Percentiles rank a stretch among this genome's conserved stretches.
Conservation (phyloP, 2,113 vertebrate species). For the Pipra filicauda region DNA sequence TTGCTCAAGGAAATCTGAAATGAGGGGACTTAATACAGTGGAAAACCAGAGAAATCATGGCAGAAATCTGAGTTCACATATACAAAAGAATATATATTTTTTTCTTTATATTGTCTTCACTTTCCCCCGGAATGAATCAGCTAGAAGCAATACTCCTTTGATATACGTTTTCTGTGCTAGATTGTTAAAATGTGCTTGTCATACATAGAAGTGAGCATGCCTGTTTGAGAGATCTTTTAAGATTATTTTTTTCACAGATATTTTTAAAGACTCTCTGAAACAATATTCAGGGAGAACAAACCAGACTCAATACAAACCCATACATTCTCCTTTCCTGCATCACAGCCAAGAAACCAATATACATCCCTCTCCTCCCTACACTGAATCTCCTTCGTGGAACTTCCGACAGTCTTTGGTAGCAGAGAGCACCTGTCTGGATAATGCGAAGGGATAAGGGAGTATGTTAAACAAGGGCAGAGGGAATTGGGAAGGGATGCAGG, state of each 20-base stretch:
- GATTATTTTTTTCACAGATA: background rate
- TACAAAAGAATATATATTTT: background rate
- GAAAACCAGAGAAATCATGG: background rate
- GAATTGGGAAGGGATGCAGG: slow-evolving; percentile 56
- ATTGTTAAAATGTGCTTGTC: background rate
- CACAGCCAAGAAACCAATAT: background rate
- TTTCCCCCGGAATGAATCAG: background rate
- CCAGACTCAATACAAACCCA: background rate
- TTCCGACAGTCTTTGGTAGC: slow-evolving; percentile 22
- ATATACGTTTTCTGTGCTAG: background rate
- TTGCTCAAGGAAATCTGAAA: slow-evolving; percentile 37
- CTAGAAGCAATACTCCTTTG: background rate
- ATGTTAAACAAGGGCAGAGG: slow-evolving; percentile 72
- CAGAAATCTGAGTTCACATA: background rate
- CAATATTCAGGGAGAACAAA: background rate
- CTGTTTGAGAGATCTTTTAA: background rate
- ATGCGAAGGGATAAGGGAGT: slow-evolving; percentile 61
- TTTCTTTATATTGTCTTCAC: background rate
- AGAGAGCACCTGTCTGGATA: slow-evolving; percentile 64
- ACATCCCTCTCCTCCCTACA: background rate
- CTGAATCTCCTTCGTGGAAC: background rate
- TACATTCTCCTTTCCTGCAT: background rate
- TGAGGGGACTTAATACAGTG: background rate
- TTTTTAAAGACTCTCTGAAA: background rate
- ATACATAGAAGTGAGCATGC: background rate